Percentiles rank a stretch among this genome's conserved stretches.
phyloP scores from a whole-genome alignment of 2,797 vertebrate genomes.

The Champsocephalus gunnari region DNA sequence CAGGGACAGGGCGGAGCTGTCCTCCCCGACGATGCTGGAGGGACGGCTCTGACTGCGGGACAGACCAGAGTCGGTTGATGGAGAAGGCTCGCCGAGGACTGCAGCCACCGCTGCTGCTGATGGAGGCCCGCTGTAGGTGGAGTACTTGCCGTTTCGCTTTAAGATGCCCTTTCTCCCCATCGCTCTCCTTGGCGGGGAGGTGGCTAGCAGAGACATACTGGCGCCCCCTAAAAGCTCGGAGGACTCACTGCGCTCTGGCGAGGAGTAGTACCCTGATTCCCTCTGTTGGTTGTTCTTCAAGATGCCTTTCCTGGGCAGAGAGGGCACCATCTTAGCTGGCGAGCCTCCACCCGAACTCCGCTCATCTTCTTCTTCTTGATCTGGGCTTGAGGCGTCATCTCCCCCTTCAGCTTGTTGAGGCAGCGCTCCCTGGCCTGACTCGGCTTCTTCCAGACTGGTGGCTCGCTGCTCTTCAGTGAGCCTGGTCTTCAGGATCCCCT shows the following conservation, averaged over 20 bases:
- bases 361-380: constrained; percentile 83
- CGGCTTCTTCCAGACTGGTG: constrained; percentile 88
- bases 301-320: constrained; percentile 97
- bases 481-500: constrained; percentile 95
- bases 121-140: constrained; percentile 83
- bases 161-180: constrained; percentile 95
- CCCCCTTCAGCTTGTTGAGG: constrained; percentile 79
- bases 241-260: constrained; percentile 96
- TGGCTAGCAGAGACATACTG: constrained; percentile 79
- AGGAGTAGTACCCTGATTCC: constrained; percentile 99
- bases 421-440: constrained; percentile 83
- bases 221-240: constrained; percentile 90
- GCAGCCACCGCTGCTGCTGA: constrained; percentile 73
- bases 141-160: constrained; percentile 97
- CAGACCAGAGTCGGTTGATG: constrained; percentile 85
- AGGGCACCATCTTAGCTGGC: constrained; percentile 86
- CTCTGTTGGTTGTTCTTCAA: constrained; percentile 98
- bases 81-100: constrained; percentile 78
- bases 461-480: constrained; percentile 92
- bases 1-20: constrained; percentile 87
- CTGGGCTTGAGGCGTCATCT: constrained; percentile 81
- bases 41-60: constrained; percentile 96
- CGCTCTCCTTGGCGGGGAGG: constrained; percentile 85
- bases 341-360: constrained; percentile 78
- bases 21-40: constrained; percentile 94